Percentiles rank a stretch among this genome's conserved stretches.
These are phyloP conservation scores for Apamea epomidion DNA, from an alignment of 2,888 invertebrate genomes.

Conservation along the genomic window DNA sequence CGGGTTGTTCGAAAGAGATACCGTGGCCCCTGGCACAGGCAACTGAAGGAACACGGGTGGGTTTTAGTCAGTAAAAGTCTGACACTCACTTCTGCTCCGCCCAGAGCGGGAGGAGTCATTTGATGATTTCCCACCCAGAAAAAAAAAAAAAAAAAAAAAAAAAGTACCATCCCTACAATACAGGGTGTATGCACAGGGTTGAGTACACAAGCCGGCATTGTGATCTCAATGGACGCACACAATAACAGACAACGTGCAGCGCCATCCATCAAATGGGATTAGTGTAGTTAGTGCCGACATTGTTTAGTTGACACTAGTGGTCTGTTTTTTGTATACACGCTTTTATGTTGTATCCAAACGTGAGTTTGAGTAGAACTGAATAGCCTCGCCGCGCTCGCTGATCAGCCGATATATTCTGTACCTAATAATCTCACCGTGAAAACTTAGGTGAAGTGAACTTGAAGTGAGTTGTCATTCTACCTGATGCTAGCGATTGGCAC, in stretches of 20 bases:
- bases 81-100: no score
- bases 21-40: no score
- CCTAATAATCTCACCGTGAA: no score
- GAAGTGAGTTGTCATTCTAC: no score
- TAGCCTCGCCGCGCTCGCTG: background rate
- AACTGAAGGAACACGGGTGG: no score
- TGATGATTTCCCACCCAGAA: no score
- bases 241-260: slow-evolving; percentile 41
- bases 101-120: no score
- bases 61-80: no score
- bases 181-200: slow-evolving; percentile 29
- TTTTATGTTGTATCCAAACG: background rate
- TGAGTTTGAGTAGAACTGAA: background rate
- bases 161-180: slow-evolving; percentile 42
- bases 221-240: slow-evolving; percentile 45
- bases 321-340: background rate
- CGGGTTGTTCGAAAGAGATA: no score
- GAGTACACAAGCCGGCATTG: slow-evolving; percentile 38
- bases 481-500: no score
- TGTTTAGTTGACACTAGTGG: slow-evolving; percentile 22
- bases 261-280: slow-evolving; percentile 62
- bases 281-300: slow-evolving; percentile 38
- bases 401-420: background rate
- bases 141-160: no score
- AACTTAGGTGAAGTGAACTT: no score